A percentile compares a stretch with the other conserved stretches of the same genome.
Conservation (phyloP, 2,888 invertebrate species). For the Byasa hedistus region DNA sequence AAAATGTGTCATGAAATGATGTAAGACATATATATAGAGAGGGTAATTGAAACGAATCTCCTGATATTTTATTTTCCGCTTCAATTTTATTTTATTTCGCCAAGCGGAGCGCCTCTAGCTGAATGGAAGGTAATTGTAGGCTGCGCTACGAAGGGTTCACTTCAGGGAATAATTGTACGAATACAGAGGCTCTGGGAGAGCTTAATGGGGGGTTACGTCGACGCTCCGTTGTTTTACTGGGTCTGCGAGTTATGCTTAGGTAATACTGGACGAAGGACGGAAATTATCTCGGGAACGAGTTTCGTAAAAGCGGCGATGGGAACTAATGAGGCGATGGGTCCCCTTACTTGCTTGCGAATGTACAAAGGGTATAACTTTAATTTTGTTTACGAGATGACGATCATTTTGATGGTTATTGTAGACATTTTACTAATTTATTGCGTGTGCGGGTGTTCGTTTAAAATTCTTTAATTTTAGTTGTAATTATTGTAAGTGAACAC, state of each 20-base stretch:
- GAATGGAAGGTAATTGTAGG: conserved; percentile 77
- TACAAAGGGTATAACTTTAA: conserved; percentile 70
- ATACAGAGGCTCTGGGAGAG: conserved; percentile 74
- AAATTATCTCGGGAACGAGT: conserved; percentile 75
- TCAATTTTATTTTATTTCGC: conserved; percentile 71
- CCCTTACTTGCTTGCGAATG: conserved; percentile 69
- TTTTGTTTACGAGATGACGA: conserved; percentile 60
- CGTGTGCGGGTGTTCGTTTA: conserved; percentile 31
- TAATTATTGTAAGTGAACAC: neutral
- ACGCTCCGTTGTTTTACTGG: conserved; percentile 58
- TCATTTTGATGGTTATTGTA: conserved; percentile 64
- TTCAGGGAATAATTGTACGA: conserved; percentile 76
- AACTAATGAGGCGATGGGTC: conserved; percentile 74
- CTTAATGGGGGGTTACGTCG: conserved; percentile 74
- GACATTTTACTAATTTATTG: conserved; percentile 38
- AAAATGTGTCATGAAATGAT: conserved; percentile 21
- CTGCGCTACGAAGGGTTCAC: conserved; percentile 70
- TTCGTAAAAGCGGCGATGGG: conserved; percentile 70
- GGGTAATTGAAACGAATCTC: conserved; percentile 65
- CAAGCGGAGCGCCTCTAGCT: conserved; percentile 62
- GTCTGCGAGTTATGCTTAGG: conserved; percentile 57
- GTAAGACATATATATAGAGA: conserved; percentile 33
- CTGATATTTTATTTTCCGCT: conserved; percentile 69
- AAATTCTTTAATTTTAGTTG: conserved; percentile 5
- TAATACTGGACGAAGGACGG: conserved; percentile 71